Evolutionary conservation across 2,797 vertebrate genomes (phyloP), one percentile per base, ranked within the genome.

Genomic region (Fratercula arctica): DNA sequence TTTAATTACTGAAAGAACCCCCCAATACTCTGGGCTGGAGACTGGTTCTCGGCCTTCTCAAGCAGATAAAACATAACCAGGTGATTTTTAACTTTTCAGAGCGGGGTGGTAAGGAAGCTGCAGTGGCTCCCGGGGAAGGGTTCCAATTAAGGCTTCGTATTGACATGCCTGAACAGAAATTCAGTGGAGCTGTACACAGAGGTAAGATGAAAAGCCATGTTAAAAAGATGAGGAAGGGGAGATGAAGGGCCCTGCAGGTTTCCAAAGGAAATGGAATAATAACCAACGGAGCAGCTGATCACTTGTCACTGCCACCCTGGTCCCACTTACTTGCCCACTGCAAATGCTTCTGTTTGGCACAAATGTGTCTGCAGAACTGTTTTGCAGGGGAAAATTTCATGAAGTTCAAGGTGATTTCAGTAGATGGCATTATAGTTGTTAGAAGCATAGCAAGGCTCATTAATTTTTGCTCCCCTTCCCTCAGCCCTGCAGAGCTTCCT

Each of bases 361-460:
- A 7, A 37, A 45, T 13, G 4, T 16, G 3, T 19, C 3, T 5
- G 3, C 20, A 8, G 10, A 50, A 35, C 25, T 16, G 1, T 13
- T 56, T 18, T 29, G 28, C 9, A 28, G 60, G 11, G 46, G 61
- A 35, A 13, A 13, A n/a, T 31, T 8, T 33, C 5, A 11, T 74
- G 14, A 28, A 39, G 64, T 41, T 80, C 50, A 2, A 16, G 20
- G 35, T 46, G 67, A 3, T 82, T 85, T 72, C 72, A 61, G 85
- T 14, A 83, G 92, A 12, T 76, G 75, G 53, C 75, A 75, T 87
- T 37, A 16, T 9, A 73, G 67, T 2, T 60, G 31, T 15, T 16
- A 29, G 37, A 2, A 86, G 61, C 9, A 0, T 5, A 18, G 43
- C 8, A 1, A 63, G 19, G 4, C 10, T 59, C 60, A 4, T 0